Conservation (phyloP, 2,797 vertebrate genomes). For the Protonibea diacanthus region DNA sequence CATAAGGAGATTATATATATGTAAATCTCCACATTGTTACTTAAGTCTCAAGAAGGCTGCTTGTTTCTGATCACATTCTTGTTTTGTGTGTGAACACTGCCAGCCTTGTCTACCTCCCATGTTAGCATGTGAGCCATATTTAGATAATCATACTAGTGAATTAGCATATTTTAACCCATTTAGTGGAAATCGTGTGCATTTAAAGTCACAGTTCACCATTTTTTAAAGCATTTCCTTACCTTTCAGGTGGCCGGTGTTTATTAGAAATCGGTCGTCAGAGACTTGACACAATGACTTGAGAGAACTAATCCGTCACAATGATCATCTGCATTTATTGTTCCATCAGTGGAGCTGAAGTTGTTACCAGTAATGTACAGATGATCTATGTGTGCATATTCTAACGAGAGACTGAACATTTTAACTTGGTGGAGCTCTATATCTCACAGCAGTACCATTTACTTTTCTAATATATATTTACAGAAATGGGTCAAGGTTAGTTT, state of each 20-base stretch:
- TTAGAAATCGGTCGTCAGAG: background rate
- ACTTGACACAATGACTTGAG: background rate
- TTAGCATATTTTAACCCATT: background rate
- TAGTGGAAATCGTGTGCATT: background rate
- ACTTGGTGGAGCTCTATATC: background rate
- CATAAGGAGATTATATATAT: constrained; percentile 70
- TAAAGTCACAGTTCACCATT: background rate
- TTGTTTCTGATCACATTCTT: constrained; percentile 48
- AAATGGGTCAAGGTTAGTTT: constrained; percentile 11
- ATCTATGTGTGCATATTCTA: background rate
- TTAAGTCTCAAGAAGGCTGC: constrained; percentile 34
- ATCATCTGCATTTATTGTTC: background rate
- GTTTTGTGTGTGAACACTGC: constrained; percentile 59
- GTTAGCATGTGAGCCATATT: constrained; percentile 23
- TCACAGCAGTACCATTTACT: background rate
- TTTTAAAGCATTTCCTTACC: background rate
- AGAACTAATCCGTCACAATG: background rate
- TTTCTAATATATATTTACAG: constrained; percentile 22
- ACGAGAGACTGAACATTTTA: background rate
- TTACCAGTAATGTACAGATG: background rate
- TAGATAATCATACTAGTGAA: background rate
- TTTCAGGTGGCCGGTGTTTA: no score
- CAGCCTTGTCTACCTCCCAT: constrained; percentile 48
- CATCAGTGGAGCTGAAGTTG: background rate
- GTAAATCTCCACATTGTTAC: constrained; percentile 59